Evolutionary conservation across 2,797 vertebrate species (phyloP), one percentile per base, ranked within the genome.

Genomic region (Ciconia nigra): DNA sequence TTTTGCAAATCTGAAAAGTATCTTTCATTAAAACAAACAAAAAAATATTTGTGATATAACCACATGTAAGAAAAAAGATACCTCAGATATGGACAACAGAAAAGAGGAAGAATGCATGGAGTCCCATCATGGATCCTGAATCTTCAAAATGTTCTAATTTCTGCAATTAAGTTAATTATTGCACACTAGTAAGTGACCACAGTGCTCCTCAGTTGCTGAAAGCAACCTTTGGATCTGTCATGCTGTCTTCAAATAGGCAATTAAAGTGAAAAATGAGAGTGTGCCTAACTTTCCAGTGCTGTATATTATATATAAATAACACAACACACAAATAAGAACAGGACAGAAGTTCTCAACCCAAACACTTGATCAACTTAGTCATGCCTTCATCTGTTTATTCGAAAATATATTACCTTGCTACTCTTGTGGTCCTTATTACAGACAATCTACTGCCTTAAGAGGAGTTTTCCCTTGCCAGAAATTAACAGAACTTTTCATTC

Each of bases 221-320:
- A 92, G 89, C 96, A 98, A 98, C 98, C 97, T 98, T 98, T 98
- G 97, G 66, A 98, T 97, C 95, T 97, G 96, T 97, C 97, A 96
- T 25, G 73, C 90, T 97, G 91, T 87, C 95, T 96, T 98, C 94
- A 97, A 95, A 97, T 26, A 97, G 96, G 97, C 96, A 98, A 98
- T 98, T 98, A 98, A 98, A 96, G 94, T 98, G 98, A 98, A 98
- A 98, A 98, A 98, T 97, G 97, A 97, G 96, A 96, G 77, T 35
- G 33, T 73, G 83, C 61, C 33, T 88, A 98, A 96, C 89, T 97
- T 94, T 83, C 91, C 95, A 90, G 84, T 87, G 93, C 81, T 83
- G 85, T 39, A 21, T 85, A 97, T 96, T 93, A 95, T 67, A 89
- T 71, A 96, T 91, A 96, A 94, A 96, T 95, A 97, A 77, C 77